Conservation (phyloP, 2,888 invertebrate species). For the Pyralis farinalis region DNA sequence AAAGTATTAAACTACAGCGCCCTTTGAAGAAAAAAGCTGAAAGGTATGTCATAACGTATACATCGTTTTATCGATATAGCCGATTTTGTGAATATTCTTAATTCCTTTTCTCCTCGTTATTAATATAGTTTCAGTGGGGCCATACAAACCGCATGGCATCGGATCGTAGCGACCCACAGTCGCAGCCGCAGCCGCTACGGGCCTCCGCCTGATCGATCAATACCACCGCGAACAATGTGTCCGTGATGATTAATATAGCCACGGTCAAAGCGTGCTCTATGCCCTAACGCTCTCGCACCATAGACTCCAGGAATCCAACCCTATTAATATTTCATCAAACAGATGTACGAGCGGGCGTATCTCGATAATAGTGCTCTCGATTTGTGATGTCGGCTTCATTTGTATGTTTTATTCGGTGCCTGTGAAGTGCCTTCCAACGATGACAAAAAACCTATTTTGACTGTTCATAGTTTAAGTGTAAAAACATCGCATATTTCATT, state of each 20-base stretch:
- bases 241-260: conserved; percentile 54
- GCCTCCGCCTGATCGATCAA: conserved; percentile 15
- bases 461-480: conserved; percentile 35
- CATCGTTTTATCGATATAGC: no score
- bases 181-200: conserved; percentile 7
- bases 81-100: no score
- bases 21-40: no score
- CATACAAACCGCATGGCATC: no score
- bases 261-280: conserved; percentile 37
- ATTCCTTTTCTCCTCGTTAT: no score
- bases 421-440: conserved; percentile 11
- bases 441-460: conserved; percentile 41
- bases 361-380: conserved; percentile 31
- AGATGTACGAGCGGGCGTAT: conserved; percentile 31
- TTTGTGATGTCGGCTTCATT: conserved; percentile 15
- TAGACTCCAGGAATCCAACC: conserved; percentile 47
- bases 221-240: conserved; percentile 37
- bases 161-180: neutral
- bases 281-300: conserved; percentile 24
- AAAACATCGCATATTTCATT: conserved; percentile 30
- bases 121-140: no score
- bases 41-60: no score
- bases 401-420: conserved; percentile 16
- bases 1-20: no score
- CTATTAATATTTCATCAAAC: conserved; percentile 71